Percentiles rank a stretch among this genome's conserved stretches.
Evolutionary conservation across 1,140 invertebrate species (phyloP).

Genomic region (Hycleus cichorii): DNA sequence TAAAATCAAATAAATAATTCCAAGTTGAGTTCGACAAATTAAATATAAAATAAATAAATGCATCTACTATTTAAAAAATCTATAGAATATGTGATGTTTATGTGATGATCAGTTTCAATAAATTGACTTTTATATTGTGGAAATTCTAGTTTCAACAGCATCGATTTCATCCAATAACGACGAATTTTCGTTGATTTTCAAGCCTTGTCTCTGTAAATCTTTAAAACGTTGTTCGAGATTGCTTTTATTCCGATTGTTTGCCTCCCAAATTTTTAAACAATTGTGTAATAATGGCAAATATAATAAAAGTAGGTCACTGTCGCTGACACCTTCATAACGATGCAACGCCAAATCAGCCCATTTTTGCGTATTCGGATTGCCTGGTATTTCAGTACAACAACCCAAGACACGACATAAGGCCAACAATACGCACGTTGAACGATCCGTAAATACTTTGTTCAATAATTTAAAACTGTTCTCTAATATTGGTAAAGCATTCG

Average conservation of each 20-base stretch:
- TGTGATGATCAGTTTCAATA: too few relatives aligned
- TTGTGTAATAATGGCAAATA: constrained; percentile 64
- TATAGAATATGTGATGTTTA: too few relatives aligned
- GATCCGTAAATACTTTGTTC: constrained; percentile 66
- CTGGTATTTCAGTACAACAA: constrained; percentile 46
- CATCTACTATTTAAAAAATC: too few relatives aligned
- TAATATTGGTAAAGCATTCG: constrained; percentile 54
- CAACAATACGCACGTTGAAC: constrained; percentile 57
- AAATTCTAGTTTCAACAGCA: constrained; percentile 16
- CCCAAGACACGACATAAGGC: constrained; percentile 65
- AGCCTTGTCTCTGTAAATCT: constrained; percentile 51
- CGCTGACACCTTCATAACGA: constrained; percentile 57
- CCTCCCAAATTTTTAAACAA: constrained; percentile 59
- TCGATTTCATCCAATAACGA: constrained; percentile 38
- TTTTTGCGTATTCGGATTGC: constrained; percentile 52
- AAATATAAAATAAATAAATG: too few relatives aligned
- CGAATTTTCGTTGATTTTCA: constrained; percentile 50
- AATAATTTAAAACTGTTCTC: constrained; percentile 65
- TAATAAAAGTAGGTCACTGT: constrained; percentile 55
- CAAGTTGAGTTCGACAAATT: too few relatives aligned
- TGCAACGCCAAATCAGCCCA: constrained; percentile 63
- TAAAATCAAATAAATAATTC: too few relatives aligned
- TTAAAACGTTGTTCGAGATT: constrained; percentile 52
- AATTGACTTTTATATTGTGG: too few relatives aligned
- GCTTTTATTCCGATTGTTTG: constrained; percentile 53